Conservation (phyloP, 2,113 vertebrate genomes). For the Pseudorectes ferrugineus region DNA sequence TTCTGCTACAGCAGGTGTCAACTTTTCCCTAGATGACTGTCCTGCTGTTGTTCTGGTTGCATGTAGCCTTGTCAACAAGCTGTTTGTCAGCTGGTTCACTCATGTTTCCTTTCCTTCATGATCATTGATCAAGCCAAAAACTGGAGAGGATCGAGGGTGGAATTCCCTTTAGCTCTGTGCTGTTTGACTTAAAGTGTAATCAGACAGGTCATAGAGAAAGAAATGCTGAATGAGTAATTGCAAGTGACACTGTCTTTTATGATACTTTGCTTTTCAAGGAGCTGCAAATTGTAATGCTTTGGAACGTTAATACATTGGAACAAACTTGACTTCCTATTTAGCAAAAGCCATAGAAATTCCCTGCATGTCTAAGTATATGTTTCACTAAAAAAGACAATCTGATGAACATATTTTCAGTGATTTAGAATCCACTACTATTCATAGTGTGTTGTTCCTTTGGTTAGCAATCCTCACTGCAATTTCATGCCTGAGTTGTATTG, state of each 20-base stretch:
- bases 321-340: slow-evolving; percentile 23
- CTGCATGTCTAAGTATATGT: background rate
- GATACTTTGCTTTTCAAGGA: background rate
- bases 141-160: background rate
- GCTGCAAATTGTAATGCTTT: background rate
- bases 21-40: slow-evolving; percentile 26
- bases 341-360: slow-evolving; percentile 23
- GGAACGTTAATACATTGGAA: background rate
- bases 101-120: background rate
- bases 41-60: slow-evolving; percentile 25
- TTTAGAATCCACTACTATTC: background rate
- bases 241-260: background rate
- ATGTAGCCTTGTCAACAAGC: slow-evolving; percentile 29
- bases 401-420: slow-evolving; percentile 7
- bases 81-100: slow-evolving; percentile 5
- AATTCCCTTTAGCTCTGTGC: slow-evolving; percentile 3
- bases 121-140: background rate
- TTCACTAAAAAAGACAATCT: background rate
- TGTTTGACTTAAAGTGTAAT: background rate
- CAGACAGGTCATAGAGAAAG: background rate
- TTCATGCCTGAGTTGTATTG: slow-evolving; percentile 9
- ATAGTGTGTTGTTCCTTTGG: background rate
- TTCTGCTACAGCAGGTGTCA: slow-evolving; percentile 56
- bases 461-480: background rate
- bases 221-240: background rate